Base-by-base conservation (phyloP, 2,888 invertebrate species). In the Zonitis immaculata region DNA sequence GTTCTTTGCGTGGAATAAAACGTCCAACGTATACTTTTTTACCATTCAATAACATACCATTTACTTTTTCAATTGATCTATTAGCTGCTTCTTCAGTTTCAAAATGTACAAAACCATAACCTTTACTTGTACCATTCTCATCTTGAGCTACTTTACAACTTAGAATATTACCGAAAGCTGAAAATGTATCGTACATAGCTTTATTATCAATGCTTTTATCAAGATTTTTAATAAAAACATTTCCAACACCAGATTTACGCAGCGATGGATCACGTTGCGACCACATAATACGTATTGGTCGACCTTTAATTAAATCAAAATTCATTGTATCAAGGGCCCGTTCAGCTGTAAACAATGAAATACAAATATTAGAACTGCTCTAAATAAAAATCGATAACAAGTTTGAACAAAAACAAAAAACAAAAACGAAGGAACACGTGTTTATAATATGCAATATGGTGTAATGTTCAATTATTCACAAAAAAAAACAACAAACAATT, bases 211-310 rank as follows among this genome's bases (percentile, higher is more conserved):
- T 99, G 63, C 87, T 88, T 78, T 95, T 98, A 77, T 99, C 96
- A 76, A 99, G 79, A 77, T 99, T 99, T 80, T 99, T 99, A 70
- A 99, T 99, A 78, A 99, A 99, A 58, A 99, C 95, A 80, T 99
- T 99, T 54, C 98, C 98, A 62, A 97, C 93, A 52, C 99, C 99
- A 56, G 98, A 98, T 77, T 96, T 95, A 68, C 99, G 86, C 56
- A 98, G 83, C 20, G 96, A 95, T 26, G 98, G 98, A 80, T 99
- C 98, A 70, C 99, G 86, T 79, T 99, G 99, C 62, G 97, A 97
- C 99, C 99, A 99, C 99, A 99, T 99, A 72, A 99, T 99, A 74
- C 99, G 88, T 74, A 99, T 98, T 57, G 98, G 98, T 73, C 94
- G 88, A 65, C 95, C 95, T 77, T 95, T 95, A 67, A 99, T 84